phyloP scores from a whole-genome alignment of 1,140 invertebrate species.

The Pantala flavescens region DNA sequence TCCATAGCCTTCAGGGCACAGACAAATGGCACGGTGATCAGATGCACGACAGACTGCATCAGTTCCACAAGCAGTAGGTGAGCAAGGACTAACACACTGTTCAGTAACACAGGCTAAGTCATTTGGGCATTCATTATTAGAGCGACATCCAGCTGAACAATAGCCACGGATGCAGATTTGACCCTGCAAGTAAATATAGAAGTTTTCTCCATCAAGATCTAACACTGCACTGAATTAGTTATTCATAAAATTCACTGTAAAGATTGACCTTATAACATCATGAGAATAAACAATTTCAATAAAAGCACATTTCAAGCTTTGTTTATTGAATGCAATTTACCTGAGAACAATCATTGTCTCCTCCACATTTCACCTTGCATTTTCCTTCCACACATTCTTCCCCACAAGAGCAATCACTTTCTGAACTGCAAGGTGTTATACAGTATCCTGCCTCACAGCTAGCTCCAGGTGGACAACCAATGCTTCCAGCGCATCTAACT shows the following conservation, averaged over 20 bases:
- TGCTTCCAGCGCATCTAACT: conserved; percentile 51
- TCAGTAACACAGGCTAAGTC: conserved; percentile 63
- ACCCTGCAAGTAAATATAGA: conserved; percentile 33
- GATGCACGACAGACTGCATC: conserved; percentile 64
- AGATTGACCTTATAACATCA: no score
- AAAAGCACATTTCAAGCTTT: no score
- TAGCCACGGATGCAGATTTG: conserved; percentile 51
- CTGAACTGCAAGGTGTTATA: conserved; percentile 34
- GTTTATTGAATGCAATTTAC: background rate
- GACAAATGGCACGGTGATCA: conserved; percentile 67
- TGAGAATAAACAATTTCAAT: no score
- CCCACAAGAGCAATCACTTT: conserved; percentile 28
- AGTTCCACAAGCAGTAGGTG: conserved; percentile 49
- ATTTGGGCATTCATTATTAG: conserved; percentile 66
- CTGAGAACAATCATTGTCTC: conserved; percentile 51
- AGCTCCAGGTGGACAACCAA: conserved; percentile 46
- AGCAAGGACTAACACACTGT: conserved; percentile 68
- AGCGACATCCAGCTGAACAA: conserved; percentile 62
- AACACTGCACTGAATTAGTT: no score
- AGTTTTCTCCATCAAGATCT: conserved; percentile 1
- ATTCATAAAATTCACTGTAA: no score
- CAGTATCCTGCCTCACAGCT: conserved; percentile 62
- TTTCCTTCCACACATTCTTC: conserved; percentile 28
- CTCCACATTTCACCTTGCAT: conserved; percentile 43
- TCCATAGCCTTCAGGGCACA: conserved; percentile 72